Percentiles rank a stretch among this genome's conserved stretches.
phyloP scores from a whole-genome alignment of 2,888 invertebrate genomes.

The Girardia tigrina region DNA sequence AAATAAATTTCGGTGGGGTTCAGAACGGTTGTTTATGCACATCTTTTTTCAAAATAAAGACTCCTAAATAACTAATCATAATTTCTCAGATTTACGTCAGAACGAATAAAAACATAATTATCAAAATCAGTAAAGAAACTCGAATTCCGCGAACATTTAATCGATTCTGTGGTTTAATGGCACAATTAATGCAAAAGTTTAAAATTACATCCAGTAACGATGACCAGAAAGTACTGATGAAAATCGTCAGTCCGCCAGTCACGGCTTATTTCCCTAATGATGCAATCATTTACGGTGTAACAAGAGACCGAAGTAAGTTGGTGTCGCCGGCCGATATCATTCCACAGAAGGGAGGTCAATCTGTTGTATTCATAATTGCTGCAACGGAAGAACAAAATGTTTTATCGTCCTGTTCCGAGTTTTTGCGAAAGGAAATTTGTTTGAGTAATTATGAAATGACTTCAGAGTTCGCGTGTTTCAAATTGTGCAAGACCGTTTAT shows the following conservation, averaged over 20 bases:
- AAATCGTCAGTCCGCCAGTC: background rate
- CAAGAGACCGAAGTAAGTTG: background rate
- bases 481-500: background rate
- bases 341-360: background rate
- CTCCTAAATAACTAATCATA: background rate
- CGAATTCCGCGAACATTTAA: conserved; percentile 90
- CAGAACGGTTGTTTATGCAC: too few relatives aligned
- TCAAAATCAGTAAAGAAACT: conserved; percentile 89
- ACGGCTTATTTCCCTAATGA: background rate
- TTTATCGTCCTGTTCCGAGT: background rate
- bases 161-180: conserved; percentile 88
- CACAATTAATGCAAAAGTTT: conserved; percentile 85
- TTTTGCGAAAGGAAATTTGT: background rate
- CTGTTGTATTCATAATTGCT: background rate
- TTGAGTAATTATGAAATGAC: background rate
- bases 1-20: too few relatives aligned
- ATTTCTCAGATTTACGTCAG: conserved; percentile 63
- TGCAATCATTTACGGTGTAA: background rate
- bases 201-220: conserved; percentile 77
- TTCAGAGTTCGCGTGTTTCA: conserved; percentile 4
- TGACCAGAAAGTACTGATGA: background rate
- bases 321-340: background rate
- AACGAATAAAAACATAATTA: conserved; percentile 76
- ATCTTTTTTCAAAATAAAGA: background rate
- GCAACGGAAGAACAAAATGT: conserved; percentile 4